These are phyloP conservation scores for Petroica traversi DNA, from an alignment of 2,113 vertebrate genomes.

Conservation along the genomic window DNA sequence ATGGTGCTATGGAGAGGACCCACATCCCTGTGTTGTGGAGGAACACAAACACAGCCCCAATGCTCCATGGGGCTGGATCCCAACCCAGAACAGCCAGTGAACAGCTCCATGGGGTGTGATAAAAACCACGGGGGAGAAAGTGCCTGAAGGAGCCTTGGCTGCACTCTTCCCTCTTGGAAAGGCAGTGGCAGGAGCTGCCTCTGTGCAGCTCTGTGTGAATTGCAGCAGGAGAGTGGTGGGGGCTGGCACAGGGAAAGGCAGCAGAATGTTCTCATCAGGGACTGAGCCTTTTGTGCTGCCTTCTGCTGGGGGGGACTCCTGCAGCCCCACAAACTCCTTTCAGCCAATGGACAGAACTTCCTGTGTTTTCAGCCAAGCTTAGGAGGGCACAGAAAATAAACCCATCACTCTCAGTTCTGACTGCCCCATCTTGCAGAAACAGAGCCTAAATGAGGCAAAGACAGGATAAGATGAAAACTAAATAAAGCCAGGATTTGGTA, in stretches of 20 bases:
- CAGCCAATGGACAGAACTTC: conserved; percentile 14
- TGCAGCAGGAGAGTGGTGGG: not conserved
- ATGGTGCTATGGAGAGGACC: not conserved
- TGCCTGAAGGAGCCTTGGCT: not conserved
- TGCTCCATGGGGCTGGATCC: not conserved
- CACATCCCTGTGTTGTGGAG: not conserved
- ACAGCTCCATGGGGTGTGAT: not conserved
- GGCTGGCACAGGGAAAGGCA: not conserved
- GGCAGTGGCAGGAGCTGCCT: not conserved
- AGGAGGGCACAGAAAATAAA: conserved; percentile 43
- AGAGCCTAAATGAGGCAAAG: not conserved
- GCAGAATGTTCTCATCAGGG: not conserved
- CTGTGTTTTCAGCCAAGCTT: conserved; percentile 38
- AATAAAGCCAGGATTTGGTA: not conserved
- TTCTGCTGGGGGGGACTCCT: not conserved
- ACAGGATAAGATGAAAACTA: not conserved
- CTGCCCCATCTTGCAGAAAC: conserved; percentile 8
- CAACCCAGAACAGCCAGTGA: not conserved
- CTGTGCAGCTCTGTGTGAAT: not conserved
- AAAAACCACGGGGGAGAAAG: not conserved
- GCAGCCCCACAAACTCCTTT: conserved; percentile 40
- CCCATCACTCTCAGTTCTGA: not conserved
- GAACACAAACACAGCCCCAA: not conserved
- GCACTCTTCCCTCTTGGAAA: not conserved
- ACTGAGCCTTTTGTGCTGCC: not conserved